Conservation (phyloP, 1,140 invertebrate species). For the Sesamia nonagrioides region DNA sequence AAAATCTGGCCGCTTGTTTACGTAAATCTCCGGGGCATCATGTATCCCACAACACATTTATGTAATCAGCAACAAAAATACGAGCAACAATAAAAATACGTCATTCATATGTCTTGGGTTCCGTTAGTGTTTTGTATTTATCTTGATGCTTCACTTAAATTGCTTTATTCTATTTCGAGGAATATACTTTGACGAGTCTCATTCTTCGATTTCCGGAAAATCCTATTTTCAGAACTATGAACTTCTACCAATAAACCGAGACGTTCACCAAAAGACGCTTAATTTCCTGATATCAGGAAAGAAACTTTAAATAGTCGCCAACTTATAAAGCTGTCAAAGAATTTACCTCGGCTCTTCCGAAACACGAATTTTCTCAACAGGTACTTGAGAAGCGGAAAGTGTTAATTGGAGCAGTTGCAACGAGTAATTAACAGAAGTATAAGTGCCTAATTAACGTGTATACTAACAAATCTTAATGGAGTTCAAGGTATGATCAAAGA, state of each 20-base stretch:
- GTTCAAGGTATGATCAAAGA: slow-evolving; percentile 23
- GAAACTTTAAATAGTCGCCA: not conserved
- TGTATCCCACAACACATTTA: slow-evolving; percentile 42
- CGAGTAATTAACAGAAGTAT: slow-evolving; percentile 11
- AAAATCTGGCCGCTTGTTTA: slow-evolving; percentile 43
- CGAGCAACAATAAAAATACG: slow-evolving; percentile 49
- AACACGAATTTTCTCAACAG: not conserved
- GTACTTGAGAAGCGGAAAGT: slow-evolving; percentile 12
- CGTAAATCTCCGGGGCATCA: slow-evolving; percentile 40
- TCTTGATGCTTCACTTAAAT: not conserved
- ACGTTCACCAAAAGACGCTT: not conserved
- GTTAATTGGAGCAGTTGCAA: slow-evolving; percentile 15
- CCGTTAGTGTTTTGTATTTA: not conserved
- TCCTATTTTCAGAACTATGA: not conserved
- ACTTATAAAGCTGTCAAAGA: slow-evolving; percentile 11
- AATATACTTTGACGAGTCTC: not conserved
- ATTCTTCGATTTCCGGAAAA: not conserved
- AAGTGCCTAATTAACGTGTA: slow-evolving; percentile 24
- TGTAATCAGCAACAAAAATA: slow-evolving; percentile 53
- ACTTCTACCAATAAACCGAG: slow-evolving; percentile 4
- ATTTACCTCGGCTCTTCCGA: not conserved
- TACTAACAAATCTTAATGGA: slow-evolving; percentile 9
- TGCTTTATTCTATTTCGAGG: not conserved
- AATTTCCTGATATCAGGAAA: not conserved
- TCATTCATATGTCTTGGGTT: slow-evolving; percentile 23